A percentile compares a stretch with the other conserved stretches of the same genome.
Evolutionary conservation across 1,140 invertebrate genomes (phyloP).

Genomic region (Camponotus floridanus): DNA sequence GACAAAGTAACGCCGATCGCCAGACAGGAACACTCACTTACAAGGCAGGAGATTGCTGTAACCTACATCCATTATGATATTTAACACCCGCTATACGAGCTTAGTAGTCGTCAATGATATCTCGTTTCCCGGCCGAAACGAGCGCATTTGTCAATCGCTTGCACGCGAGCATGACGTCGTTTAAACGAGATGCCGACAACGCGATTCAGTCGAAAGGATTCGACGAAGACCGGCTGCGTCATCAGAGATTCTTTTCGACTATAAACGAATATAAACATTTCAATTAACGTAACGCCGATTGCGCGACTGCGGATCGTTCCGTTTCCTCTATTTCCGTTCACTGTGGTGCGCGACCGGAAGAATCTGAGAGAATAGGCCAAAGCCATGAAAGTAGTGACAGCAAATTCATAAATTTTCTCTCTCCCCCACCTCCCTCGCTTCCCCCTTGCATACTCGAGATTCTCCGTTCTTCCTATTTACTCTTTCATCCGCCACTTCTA

Average conservation of each 20-base stretch:
- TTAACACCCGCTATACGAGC: conserved; percentile 64
- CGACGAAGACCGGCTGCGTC: no score
- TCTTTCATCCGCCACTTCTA: conserved; percentile 77
- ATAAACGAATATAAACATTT: conserved; percentile 63
- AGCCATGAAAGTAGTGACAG: conserved; percentile 64
- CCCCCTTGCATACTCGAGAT: conserved; percentile 60
- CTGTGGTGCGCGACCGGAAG: conserved; percentile 6
- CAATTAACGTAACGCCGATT: conserved; percentile 70
- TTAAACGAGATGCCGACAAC: conserved; percentile 66
- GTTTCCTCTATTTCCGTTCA: not conserved
- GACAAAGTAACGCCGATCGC: conserved; percentile 32
- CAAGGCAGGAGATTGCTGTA: conserved; percentile 51
- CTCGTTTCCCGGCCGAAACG: conserved; percentile 74
- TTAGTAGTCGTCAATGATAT: conserved; percentile 75
- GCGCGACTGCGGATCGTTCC: not conserved
- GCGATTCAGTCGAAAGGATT: not conserved
- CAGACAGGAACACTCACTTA: conserved; percentile 46
- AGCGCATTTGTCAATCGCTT: conserved; percentile 42
- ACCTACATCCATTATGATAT: conserved; percentile 72
- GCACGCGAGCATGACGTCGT: conserved; percentile 23
- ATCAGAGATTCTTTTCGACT: conserved; percentile 1
- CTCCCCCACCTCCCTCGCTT: not conserved
- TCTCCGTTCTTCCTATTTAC: conserved; percentile 77
- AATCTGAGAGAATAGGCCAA: conserved; percentile 37
- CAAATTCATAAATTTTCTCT: conserved; percentile 83